phyloP scores from a whole-genome alignment of 2,797 vertebrate genomes.

The Zalophus californianus region DNA sequence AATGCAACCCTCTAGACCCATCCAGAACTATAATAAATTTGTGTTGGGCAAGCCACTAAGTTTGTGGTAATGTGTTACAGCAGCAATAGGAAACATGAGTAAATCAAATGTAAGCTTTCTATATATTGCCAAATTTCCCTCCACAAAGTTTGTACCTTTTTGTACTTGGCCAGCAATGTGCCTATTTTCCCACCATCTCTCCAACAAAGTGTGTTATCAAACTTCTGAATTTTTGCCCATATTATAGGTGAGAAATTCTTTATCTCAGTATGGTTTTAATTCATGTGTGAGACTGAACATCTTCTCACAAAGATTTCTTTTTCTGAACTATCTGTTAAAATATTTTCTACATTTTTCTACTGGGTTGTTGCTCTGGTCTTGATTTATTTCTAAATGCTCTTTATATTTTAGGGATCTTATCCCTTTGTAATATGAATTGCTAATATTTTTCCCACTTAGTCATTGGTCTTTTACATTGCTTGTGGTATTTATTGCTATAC shows the following conservation, averaged over 20 bases:
- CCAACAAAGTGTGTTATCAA: neutral
- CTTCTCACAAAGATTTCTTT: neutral
- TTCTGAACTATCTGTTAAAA: neutral
- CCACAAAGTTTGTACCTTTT: neutral
- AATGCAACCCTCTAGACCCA: neutral
- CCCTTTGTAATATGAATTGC: neutral
- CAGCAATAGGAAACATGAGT: neutral
- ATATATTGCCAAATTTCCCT: neutral
- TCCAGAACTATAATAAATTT: neutral
- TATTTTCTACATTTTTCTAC: neutral
- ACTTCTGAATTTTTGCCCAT: neutral
- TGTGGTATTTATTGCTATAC: neutral
- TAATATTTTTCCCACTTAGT: neutral
- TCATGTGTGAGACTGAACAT: neutral
- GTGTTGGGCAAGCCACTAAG: neutral
- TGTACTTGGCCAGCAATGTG: neutral
- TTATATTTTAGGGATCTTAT: neutral
- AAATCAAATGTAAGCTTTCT: constrained; percentile 2
- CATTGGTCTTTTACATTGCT: neutral
- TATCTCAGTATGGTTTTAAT: constrained; percentile 19
- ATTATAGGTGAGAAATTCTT: neutral
- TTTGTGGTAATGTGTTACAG: neutral
- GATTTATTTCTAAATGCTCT: neutral
- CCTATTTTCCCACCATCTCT: neutral
- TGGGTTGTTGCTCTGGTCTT: neutral